Evolutionary conservation across 2,888 invertebrate species (phyloP).

Genomic region (Encarsia formosa): DNA sequence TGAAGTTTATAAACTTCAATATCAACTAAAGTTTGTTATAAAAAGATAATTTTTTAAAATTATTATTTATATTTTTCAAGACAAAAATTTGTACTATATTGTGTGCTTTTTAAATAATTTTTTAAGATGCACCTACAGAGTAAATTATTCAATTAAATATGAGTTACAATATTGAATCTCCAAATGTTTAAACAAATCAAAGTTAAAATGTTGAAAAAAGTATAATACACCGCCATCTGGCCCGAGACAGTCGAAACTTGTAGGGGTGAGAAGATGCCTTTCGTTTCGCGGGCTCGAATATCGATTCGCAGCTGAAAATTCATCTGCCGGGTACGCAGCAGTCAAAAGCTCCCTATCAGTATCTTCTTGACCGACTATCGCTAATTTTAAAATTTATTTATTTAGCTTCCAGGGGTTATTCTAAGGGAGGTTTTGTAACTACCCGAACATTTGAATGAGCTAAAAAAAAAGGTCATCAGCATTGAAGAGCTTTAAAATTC

Average conservation of each 20-base stretch:
- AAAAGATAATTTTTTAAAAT: background rate
- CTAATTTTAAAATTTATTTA: conserved; percentile 21
- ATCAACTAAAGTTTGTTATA: too few species aligned
- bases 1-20: too few species aligned
- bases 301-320: background rate
- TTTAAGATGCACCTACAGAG: too few species aligned
- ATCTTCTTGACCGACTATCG: conserved; percentile 47
- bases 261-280: background rate
- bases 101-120: too few species aligned
- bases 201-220: too few species aligned
- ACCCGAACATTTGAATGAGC: background rate
- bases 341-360: conserved; percentile 19
- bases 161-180: too few species aligned
- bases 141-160: too few species aligned
- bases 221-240: conserved; percentile 15
- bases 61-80: background rate
- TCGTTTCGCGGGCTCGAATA: background rate
- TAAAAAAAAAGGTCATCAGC: too few species aligned
- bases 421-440: too few species aligned
- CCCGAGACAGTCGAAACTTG: background rate
- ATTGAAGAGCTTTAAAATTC: too few species aligned
- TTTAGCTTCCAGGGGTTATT: conserved; percentile 4
- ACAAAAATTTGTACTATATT: too few species aligned
- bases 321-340: background rate
- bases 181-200: too few species aligned